Conservation (phyloP, 2,888 invertebrate genomes). For the Trachelus troglodyta region DNA sequence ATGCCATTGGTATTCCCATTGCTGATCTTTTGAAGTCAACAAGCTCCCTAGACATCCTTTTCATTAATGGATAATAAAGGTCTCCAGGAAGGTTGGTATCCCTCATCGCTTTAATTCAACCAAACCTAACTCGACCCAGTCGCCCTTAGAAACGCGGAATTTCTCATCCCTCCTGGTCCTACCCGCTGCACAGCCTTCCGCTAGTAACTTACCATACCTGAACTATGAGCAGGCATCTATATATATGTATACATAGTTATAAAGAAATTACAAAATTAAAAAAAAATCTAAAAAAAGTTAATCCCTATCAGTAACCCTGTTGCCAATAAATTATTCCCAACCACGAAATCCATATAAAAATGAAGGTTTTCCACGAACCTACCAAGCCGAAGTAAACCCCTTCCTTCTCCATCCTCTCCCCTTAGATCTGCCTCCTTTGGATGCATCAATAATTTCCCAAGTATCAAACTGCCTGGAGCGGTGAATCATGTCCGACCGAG, state of each 20-base stretch:
- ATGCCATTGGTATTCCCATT: background rate
- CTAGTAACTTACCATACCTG: background rate
- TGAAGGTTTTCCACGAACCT: background rate
- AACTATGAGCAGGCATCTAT: background rate
- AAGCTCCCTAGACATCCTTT: background rate
- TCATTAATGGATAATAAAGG: background rate
- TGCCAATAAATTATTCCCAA: background rate
- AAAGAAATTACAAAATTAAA: background rate
- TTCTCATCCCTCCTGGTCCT: background rate
- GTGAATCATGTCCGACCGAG: background rate
- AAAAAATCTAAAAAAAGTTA: background rate
- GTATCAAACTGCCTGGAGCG: background rate
- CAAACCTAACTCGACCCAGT: background rate
- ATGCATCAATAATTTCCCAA: background rate
- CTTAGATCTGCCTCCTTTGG: background rate
- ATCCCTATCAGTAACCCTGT: background rate
- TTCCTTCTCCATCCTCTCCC: background rate
- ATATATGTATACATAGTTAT: no score
- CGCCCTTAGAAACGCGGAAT: background rate
- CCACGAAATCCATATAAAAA: background rate
- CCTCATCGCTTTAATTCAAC: background rate
- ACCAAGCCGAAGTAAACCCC: background rate
- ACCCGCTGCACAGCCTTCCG: background rate
- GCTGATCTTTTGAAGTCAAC: background rate
- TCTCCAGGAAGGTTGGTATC: background rate